A percentile compares a stretch with the other conserved stretches of the same genome.
phyloP scores from a whole-genome alignment of 1,140 invertebrate species.

The Cephus cinctus region DNA sequence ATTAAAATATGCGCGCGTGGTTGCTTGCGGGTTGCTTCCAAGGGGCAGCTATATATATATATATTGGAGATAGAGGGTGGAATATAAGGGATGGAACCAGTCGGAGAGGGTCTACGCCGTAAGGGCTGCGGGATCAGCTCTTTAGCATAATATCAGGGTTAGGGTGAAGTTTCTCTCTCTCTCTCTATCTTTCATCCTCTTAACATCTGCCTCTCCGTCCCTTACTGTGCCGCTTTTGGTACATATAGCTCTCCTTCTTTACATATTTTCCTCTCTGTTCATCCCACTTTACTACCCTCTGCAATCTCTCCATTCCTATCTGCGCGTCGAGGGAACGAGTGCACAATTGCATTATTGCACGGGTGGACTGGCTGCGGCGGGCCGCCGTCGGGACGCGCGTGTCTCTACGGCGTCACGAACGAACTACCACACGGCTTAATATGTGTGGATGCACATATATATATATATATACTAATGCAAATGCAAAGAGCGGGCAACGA shows the following conservation, averaged over 20 bases:
- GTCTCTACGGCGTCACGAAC: neutral
- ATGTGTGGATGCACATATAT: neutral
- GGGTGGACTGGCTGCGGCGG: neutral
- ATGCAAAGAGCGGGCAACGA: neutral
- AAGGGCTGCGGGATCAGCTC: too few species aligned
- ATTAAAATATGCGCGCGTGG: constrained; percentile 15
- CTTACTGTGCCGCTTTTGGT: too few species aligned
- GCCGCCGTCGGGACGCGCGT: neutral
- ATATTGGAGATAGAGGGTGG: too few species aligned
- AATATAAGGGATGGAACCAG: too few species aligned
- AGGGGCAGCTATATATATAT: constrained; percentile 11
- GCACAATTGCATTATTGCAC: neutral
- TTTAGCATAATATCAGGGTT: neutral
- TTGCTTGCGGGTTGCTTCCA: neutral
- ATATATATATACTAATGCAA: neutral
- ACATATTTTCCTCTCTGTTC: too few species aligned
- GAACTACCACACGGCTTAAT: too few species aligned
- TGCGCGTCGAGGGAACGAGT: neutral
- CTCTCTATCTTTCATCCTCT: too few species aligned
- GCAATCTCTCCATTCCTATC: too few species aligned
- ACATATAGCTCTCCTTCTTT: too few species aligned
- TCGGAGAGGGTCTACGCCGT: too few species aligned
- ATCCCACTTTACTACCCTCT: too few species aligned
- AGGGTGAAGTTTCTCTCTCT: neutral
- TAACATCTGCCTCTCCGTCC: too few species aligned